phyloP scores from a whole-genome alignment of 2,797 vertebrate species.

The Antrozous pallidus region DNA sequence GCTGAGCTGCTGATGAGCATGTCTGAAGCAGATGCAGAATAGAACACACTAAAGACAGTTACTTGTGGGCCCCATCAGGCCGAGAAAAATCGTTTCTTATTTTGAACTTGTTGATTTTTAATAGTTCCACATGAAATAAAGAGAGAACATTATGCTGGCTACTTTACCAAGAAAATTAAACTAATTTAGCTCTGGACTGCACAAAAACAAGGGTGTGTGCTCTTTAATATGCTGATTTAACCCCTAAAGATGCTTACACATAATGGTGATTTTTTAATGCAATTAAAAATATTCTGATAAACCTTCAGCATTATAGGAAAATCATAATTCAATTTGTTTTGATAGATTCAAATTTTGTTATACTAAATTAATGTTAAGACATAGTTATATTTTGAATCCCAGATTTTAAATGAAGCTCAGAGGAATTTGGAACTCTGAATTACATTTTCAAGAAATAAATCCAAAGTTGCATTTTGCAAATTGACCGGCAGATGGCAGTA shows the following conservation, averaged over 20 bases:
- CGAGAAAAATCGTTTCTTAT: not conserved
- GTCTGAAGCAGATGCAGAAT: not conserved
- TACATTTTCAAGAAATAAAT: not conserved
- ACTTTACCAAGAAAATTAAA: conserved; percentile 45
- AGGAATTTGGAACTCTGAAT: not conserved
- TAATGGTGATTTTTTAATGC: not conserved
- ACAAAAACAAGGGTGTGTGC: not conserved
- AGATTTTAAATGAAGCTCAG: conserved; percentile 29
- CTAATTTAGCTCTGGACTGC: not conserved
- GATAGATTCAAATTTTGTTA: not conserved
- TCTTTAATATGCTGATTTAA: conserved; percentile 33
- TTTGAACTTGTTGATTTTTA: conserved; percentile 12
- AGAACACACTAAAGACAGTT: not conserved
- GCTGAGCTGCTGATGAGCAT: not conserved
- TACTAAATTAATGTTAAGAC: not conserved
- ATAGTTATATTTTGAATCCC: not conserved
- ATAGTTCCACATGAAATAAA: not conserved
- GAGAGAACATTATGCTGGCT: not conserved
- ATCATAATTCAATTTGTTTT: not conserved
- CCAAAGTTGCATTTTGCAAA: not conserved
- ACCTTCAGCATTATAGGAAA: not conserved
- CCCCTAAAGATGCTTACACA: conserved; percentile 21
- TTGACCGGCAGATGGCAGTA: conserved; percentile 60
- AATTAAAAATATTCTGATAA: not conserved
- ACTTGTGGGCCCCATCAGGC: not conserved